A percentile compares a stretch with the other conserved stretches of the same genome.
These are phyloP conservation scores for Crepidodera aurea DNA, from an alignment of 2,888 invertebrate species.

Conservation along the genomic window DNA sequence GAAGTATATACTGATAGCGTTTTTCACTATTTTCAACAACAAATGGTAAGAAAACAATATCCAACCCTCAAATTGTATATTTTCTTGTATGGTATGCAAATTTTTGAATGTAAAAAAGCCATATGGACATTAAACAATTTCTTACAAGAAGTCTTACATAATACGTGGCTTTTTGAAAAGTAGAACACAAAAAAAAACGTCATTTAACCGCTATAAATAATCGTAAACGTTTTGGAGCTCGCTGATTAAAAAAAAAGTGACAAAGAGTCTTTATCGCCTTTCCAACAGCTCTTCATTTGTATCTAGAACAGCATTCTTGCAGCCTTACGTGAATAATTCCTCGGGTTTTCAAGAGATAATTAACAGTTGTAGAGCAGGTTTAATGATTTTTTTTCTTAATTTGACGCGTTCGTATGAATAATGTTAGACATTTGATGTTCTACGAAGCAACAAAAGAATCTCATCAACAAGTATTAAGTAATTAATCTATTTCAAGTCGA, in stretches of 20 bases:
- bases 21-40: too few relatives aligned
- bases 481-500: slow-evolving; percentile 11
- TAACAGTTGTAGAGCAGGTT: slow-evolving; percentile 7
- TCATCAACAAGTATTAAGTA: slow-evolving; percentile 6
- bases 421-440: neutral
- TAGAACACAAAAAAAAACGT: neutral
- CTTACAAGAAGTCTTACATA: neutral
- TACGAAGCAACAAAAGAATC: slow-evolving; percentile 7
- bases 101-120: too few relatives aligned
- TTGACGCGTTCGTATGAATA: slow-evolving; percentile 7
- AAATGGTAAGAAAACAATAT: too few relatives aligned
- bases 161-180: neutral
- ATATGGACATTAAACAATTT: neutral
- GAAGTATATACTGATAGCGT: too few relatives aligned
- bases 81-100: too few relatives aligned
- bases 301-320: neutral
- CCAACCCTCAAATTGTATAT: too few relatives aligned
- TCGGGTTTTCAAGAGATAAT: slow-evolving; percentile 1
- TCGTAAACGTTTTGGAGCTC: neutral
- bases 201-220: slow-evolving; percentile 3
- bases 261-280: neutral
- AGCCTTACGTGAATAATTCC: slow-evolving; percentile 3
- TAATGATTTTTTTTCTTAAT: slow-evolving; percentile 5
- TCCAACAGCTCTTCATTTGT: neutral
- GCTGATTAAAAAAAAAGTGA: slow-evolving; percentile 6